A percentile compares a stretch with the other conserved stretches of the same genome.
Conservation (phyloP, 2,888 invertebrate genomes). For the Drosophila robusta region DNA sequence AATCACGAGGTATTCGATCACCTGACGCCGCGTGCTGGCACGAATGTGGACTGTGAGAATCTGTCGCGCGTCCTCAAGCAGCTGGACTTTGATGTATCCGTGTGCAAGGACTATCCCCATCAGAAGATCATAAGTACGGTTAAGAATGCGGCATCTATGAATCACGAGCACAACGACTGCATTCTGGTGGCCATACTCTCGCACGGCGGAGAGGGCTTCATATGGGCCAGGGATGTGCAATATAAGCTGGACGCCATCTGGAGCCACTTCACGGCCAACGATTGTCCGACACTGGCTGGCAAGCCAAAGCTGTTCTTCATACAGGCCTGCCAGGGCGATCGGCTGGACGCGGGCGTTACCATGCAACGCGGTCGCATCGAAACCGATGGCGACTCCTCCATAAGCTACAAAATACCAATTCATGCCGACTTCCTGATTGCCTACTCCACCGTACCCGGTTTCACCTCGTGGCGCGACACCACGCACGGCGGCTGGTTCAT, state of each 20-base stretch:
- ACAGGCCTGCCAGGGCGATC: constrained; percentile 96
- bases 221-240: constrained; percentile 94
- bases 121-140: constrained; percentile 89
- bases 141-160: constrained; percentile 89
- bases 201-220: constrained; percentile 94
- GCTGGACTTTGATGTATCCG: constrained; percentile 90
- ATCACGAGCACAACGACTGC: constrained; percentile 94
- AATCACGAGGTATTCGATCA: constrained; percentile 94
- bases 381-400: constrained; percentile 89
- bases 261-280: constrained; percentile 92
- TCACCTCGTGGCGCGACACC: constrained; percentile 97
- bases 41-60: constrained; percentile 93
- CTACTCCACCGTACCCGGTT: constrained; percentile 97
- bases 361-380: constrained; percentile 86
- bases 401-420: constrained; percentile 93
- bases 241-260: constrained; percentile 93
- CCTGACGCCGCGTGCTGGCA: constrained; percentile 91
- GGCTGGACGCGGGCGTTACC: constrained; percentile 91
- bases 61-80: constrained; percentile 88
- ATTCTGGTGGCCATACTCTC: constrained; percentile 93
- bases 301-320: constrained; percentile 91
- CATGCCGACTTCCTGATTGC: constrained; percentile 97
- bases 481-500: constrained; percentile 98
- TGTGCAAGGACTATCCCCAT: constrained; percentile 90
- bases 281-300: constrained; percentile 93